Evolutionary conservation across 2,113 vertebrate genomes (phyloP), one percentile per base, ranked within the genome.

Genomic region (Sturnus vulgaris): DNA sequence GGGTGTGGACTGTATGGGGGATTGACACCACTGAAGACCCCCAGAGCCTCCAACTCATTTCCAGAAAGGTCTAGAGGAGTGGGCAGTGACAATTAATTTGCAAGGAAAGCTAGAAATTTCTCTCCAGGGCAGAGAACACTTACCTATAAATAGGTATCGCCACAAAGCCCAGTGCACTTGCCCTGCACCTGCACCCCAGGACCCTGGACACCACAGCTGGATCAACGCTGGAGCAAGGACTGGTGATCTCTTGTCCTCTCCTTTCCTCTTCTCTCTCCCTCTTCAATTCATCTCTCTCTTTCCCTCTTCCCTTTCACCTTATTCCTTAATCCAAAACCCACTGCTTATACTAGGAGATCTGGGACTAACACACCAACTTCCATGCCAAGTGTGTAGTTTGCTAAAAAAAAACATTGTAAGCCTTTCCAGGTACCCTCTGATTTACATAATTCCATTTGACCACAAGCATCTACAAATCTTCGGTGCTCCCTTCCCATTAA

Each of bases 1-100:
- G 0, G 11, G 1, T 15, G 15, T 47, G 70, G 40, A 42, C 42
- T 55, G 21, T 31, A 82, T 20, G 10, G 30, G 11, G 4, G 12
- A 35, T 63, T 0, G 2, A 63, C 25, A 42, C 40, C 40, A 5
- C 55, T 31, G 35, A 76, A 76, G 30, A 69, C 8, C 25, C 24
- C 40, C 12, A 7, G 42, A 49, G 7, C 40, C 31, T 76, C 40
- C 1, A 1, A 28, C 12, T 68, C 8, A 17, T 50, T 77, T 77
- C 15, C 42, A 44, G 49, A 55, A 63, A 33, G 27, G 27, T 63
- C 79, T 70, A 24, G 23, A 63, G 13, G 49, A 70, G 11, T 63
- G 25, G 12, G 13, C 15, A 42, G 10, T 15, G 12, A 16, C 42
- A 63, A 77, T 18, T 42, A 28, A 49, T 56, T 56, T 90, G 9